Percentiles rank a stretch among this genome's conserved stretches.
phyloP scores from a whole-genome alignment of 1,140 invertebrate genomes.

The Tachypleus tridentatus region DNA sequence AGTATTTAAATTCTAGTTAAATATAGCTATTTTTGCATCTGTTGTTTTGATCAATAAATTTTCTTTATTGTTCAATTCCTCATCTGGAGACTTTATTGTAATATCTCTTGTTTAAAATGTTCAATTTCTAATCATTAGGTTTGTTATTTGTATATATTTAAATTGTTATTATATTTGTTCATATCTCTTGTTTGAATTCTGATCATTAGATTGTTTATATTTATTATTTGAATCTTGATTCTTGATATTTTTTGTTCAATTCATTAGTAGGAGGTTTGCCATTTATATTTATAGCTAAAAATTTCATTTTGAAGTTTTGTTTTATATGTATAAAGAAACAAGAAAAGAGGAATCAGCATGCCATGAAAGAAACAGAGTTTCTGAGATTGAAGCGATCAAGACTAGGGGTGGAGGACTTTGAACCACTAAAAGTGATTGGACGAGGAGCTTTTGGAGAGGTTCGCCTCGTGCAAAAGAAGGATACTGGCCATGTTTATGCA shows the following conservation, averaged over 20 bases:
- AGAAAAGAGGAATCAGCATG: slow-evolving; percentile 69
- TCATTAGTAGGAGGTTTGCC: too few relatives aligned
- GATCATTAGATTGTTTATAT: neutral
- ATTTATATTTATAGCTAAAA: too few relatives aligned
- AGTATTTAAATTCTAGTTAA: too few relatives aligned
- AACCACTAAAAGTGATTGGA: slow-evolving; percentile 93
- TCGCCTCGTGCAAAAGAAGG: slow-evolving; percentile 95
- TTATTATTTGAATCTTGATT: neutral
- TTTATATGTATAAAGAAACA: slow-evolving; percentile 35
- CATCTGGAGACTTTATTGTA: too few relatives aligned
- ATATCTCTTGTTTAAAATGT: too few relatives aligned
- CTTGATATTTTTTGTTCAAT: slow-evolving; percentile 2
- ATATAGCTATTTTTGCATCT: too few relatives aligned
- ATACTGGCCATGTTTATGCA: slow-evolving; percentile 97
- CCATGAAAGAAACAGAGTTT: slow-evolving; percentile 96
- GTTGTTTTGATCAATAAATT: too few relatives aligned
- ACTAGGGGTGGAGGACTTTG: slow-evolving; percentile 95
- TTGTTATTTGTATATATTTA: too few relatives aligned
- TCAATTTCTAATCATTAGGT: too few relatives aligned
- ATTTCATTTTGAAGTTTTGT: too few relatives aligned
- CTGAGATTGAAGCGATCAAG: slow-evolving; percentile 87
- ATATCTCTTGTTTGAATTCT: neutral
- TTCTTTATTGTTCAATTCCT: too few relatives aligned
- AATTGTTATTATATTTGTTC: too few relatives aligned
- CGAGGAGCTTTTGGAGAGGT: slow-evolving; percentile 97